These are phyloP conservation scores for Euura lappo DNA, from an alignment of 1,140 invertebrate species.

Conservation along the genomic window DNA sequence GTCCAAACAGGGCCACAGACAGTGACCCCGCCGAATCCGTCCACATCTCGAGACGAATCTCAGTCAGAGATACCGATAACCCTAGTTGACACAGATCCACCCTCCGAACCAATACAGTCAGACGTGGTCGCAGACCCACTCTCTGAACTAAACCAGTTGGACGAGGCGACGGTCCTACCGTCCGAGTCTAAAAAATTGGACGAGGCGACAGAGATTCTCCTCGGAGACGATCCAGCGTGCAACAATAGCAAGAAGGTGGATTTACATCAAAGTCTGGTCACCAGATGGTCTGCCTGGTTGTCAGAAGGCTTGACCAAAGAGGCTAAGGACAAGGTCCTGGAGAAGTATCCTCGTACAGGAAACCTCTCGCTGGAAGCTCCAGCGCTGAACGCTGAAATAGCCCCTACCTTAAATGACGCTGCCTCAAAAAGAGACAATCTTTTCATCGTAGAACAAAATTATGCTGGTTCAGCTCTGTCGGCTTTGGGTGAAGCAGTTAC, in stretches of 20 bases:
- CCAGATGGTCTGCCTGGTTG: too few relatives aligned
- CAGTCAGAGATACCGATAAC: not conserved
- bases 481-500: conserved; percentile 24
- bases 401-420: conserved; percentile 20
- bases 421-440: conserved; percentile 28
- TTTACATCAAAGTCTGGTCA: too few relatives aligned
- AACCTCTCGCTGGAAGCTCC: conserved; percentile 15
- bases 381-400: conserved; percentile 8
- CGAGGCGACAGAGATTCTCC: too few relatives aligned
- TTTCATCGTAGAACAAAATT: conserved; percentile 28
- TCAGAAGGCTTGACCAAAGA: too few relatives aligned
- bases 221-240: too few relatives aligned
- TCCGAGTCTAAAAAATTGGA: too few relatives aligned
- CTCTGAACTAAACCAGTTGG: too few relatives aligned
- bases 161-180: too few relatives aligned
- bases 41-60: not conserved
- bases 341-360: conserved; percentile 9
- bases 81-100: not conserved
- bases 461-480: conserved; percentile 21
- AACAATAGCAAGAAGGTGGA: too few relatives aligned
- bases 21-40: not conserved
- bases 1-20: not conserved
- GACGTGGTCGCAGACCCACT: too few relatives aligned
- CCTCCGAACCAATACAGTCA: not conserved
- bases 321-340: too few relatives aligned